Evolutionary conservation across 2,797 vertebrate genomes (phyloP).

Genomic region (Alfaro cultratus): DNA sequence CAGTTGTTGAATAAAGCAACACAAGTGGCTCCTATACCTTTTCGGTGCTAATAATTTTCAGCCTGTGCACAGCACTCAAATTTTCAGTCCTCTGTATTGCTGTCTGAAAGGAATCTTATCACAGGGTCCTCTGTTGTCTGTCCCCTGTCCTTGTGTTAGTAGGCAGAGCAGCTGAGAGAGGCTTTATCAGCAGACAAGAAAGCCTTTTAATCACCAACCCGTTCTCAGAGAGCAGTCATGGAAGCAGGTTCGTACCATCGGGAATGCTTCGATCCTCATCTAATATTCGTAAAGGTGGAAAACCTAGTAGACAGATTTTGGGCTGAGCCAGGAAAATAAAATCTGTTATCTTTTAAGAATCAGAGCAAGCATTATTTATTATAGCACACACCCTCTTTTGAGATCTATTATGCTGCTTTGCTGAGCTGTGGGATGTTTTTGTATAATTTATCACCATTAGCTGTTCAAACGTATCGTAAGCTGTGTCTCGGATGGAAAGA

Average conservation of each 20-base stretch:
- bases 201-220: constrained; percentile 75
- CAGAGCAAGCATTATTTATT: constrained; percentile 39
- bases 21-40: constrained; percentile 43
- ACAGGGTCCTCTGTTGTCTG: constrained; percentile 45
- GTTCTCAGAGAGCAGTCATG: constrained; percentile 53
- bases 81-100: constrained; percentile 53
- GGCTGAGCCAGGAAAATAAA: constrained; percentile 66
- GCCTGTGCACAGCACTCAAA: constrained; percentile 39
- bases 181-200: constrained; percentile 61
- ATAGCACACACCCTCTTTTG: constrained; percentile 27
- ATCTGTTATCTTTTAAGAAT: constrained; percentile 54
- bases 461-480: constrained; percentile 43
- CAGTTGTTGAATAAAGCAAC: constrained; percentile 76
- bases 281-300: constrained; percentile 71
- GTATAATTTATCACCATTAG: constrained; percentile 56
- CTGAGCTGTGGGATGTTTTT: constrained; percentile 50
- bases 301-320: constrained; percentile 45
- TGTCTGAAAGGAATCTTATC: constrained; percentile 46
- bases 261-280: constrained; percentile 61
- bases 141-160: constrained; percentile 37
- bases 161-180: constrained; percentile 47
- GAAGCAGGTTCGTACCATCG: constrained; percentile 68
- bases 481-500: constrained; percentile 24
- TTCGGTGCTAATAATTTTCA: constrained; percentile 68
- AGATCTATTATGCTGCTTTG: constrained; percentile 21